Conservation (phyloP, 1,140 invertebrate genomes). For the Ostrea edulis region DNA sequence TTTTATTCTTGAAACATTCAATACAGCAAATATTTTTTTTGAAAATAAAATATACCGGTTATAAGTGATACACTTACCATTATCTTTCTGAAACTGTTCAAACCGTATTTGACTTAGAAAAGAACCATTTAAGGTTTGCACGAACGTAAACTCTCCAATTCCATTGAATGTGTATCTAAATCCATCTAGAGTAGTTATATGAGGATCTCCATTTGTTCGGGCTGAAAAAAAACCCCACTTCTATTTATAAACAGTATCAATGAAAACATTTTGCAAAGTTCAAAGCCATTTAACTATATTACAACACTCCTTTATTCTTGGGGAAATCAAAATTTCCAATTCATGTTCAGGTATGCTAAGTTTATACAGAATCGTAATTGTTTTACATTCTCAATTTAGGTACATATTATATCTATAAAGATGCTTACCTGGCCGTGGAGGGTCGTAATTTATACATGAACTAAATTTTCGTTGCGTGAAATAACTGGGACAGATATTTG, state of each 20-base stretch:
- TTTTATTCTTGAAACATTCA: too few species aligned
- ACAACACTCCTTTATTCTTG: neutral
- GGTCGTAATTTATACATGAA: conserved; percentile 43
- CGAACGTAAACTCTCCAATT: conserved; percentile 56
- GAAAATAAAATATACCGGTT: neutral
- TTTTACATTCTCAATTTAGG: too few species aligned
- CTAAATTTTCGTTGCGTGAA: conserved; percentile 29
- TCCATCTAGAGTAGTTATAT: conserved; percentile 62
- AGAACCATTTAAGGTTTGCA: neutral
- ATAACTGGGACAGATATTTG: conserved; percentile 37
- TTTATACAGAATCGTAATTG: too few species aligned
- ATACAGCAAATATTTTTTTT: too few species aligned
- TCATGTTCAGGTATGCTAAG: neutral
- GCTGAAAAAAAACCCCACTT: conserved; percentile 13
- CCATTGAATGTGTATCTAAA: conserved; percentile 66
- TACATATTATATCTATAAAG: neutral
- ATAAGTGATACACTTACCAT: neutral
- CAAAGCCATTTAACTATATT: neutral
- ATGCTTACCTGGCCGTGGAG: conserved; percentile 43
- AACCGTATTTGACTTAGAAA: conserved; percentile 40
- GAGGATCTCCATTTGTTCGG: conserved; percentile 54
- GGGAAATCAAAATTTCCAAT: neutral
- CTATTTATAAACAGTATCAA: neutral
- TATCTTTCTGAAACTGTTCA: conserved; percentile 22
- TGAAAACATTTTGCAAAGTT: neutral